Conservation (phyloP, 2,113 vertebrate species). For the Cynocephalus volans region DNA sequence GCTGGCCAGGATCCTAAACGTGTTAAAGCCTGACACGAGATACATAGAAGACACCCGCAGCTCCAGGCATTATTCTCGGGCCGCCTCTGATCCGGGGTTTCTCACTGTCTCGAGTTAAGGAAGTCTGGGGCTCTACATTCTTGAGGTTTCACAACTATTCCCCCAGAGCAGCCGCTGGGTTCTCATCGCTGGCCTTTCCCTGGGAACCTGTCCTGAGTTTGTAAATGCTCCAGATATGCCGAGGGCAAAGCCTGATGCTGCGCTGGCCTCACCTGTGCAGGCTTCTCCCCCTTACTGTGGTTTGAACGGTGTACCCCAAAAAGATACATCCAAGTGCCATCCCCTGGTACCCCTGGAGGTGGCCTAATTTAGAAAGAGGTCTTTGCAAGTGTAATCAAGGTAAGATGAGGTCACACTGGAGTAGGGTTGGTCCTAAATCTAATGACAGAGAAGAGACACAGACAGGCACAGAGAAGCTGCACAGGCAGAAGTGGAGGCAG, state of each 20-base stretch:
- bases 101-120: constrained; percentile 69
- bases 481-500: not conserved
- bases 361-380: not conserved
- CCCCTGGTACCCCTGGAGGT: not conserved
- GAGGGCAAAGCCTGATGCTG: accelerated
- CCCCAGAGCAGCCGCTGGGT: not conserved
- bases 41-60: not conserved
- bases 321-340: not conserved
- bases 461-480: not conserved
- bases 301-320: not conserved
- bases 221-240: not conserved
- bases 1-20: not conserved
- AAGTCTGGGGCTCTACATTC: constrained; percentile 59
- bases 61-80: not conserved
- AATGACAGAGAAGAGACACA: not conserved
- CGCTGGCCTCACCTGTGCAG: accelerated
- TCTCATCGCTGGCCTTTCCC: not conserved
- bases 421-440: not conserved
- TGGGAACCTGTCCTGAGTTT: not conserved
- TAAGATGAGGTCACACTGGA: not conserved
- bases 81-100: not conserved
- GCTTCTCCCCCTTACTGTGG: accelerated
- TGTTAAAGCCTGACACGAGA: not conserved
- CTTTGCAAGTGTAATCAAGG: not conserved
- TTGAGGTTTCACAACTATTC: constrained; percentile 22